A percentile compares a stretch with the other conserved stretches of the same genome.
Conservation (phyloP, 2,797 vertebrate genomes). For the Paramormyrops hopkinsi region DNA sequence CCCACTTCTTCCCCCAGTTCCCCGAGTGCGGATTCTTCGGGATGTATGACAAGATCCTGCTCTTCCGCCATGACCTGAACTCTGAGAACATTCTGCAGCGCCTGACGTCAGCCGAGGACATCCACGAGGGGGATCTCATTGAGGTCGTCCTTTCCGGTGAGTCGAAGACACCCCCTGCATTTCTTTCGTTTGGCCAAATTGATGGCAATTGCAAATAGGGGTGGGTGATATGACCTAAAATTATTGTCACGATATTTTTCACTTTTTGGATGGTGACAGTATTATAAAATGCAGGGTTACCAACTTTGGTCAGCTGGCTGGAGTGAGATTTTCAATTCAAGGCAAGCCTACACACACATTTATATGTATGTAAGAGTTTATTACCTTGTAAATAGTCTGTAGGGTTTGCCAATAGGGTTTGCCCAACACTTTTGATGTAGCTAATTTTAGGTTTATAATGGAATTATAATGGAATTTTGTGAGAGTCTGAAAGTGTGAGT, state of each 20-base stretch:
- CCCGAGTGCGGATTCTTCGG: conserved; percentile 87
- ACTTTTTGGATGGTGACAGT: background rate
- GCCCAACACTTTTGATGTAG: background rate
- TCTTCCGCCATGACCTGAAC: conserved; percentile 82
- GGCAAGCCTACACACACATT: background rate
- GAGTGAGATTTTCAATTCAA: background rate
- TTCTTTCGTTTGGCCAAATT: background rate
- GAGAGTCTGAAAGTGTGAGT: background rate
- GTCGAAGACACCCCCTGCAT: conserved; percentile 22
- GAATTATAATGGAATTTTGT: background rate
- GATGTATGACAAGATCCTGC: conserved; percentile 88
- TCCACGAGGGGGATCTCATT: conserved; percentile 68
- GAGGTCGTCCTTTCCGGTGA: conserved; percentile 79
- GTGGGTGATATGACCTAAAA: background rate
- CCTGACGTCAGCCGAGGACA: conserved; percentile 75
- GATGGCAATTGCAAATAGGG: background rate
- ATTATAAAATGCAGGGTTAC: background rate
- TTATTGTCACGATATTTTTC: background rate
- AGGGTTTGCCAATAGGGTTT: background rate
- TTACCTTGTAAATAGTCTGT: background rate
- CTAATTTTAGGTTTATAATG: background rate
- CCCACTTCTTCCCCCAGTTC: conserved; percentile 59
- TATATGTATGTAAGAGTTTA: background rate
- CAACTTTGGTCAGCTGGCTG: background rate
- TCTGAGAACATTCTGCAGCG: conserved; percentile 85